Conservation (phyloP, 2,797 vertebrate species). For the Falco columbarius region DNA sequence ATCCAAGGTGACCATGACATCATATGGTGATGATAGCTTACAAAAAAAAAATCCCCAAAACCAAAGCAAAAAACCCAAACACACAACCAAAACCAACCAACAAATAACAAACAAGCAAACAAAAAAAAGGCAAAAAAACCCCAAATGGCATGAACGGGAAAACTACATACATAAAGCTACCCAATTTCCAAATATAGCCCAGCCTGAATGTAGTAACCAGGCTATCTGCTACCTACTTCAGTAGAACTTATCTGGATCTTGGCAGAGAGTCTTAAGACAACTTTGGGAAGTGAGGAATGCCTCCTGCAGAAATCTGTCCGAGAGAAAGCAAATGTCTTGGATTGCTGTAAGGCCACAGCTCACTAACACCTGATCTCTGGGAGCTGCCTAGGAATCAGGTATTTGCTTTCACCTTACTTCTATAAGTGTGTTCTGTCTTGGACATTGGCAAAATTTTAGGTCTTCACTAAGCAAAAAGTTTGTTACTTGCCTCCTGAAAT, state of each 20-base stretch:
- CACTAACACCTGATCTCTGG: not conserved
- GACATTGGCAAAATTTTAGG: not conserved
- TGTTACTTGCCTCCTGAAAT: not conserved
- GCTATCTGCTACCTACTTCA: not conserved
- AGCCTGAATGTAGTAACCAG: not conserved
- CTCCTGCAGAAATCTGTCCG: not conserved
- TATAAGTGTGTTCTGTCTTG: not conserved
- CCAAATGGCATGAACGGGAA: not conserved
- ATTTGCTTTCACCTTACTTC: not conserved
- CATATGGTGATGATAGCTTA: not conserved
- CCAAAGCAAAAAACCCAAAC: not conserved
- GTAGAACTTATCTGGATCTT: not conserved
- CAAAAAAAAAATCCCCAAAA: not conserved
- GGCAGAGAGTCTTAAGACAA: not conserved
- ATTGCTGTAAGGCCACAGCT: not conserved
- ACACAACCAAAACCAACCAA: not conserved
- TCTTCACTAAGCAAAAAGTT: not conserved
- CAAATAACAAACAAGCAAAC: too few species aligned
- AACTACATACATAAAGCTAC: slow-evolving; percentile 15
- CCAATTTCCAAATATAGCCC: not conserved
- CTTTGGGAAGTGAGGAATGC: not conserved
- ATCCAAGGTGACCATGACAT: not conserved
- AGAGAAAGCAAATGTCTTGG: not conserved
- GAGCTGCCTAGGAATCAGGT: not conserved
- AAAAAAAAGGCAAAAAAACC: too few species aligned